Evolutionary conservation across 1,140 invertebrate species (phyloP).

Genomic region (Trachelipus rathkii): DNA sequence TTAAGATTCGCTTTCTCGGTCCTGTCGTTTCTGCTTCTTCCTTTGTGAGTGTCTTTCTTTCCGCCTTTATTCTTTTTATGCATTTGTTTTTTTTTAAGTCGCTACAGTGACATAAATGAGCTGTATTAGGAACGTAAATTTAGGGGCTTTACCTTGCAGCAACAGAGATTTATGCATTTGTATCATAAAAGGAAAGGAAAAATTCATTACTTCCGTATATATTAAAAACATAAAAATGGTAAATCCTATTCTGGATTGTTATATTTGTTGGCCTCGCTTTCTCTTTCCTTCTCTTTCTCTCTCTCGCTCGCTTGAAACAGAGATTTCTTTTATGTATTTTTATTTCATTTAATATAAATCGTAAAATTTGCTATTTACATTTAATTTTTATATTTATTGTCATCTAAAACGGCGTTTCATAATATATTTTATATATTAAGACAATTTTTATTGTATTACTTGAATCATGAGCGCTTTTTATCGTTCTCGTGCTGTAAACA

Average conservation of each 20-base stretch:
- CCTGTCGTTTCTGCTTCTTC: not conserved
- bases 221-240: conserved; percentile 5
- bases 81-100: not conserved
- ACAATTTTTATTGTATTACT: not conserved
- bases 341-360: too few species aligned
- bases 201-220: conserved; percentile 7
- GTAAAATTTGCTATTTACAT: too few species aligned
- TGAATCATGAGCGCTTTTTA: not conserved
- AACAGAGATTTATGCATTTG: not conserved
- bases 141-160: not conserved
- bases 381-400: too few species aligned
- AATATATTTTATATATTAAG: too few species aligned
- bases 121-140: not conserved
- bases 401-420: too few species aligned
- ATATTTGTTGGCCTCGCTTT: too few species aligned
- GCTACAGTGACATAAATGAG: not conserved
- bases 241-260: not conserved
- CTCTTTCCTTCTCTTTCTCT: too few species aligned
- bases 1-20: not conserved
- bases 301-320: too few species aligned
- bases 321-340: too few species aligned
- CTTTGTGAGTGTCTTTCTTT: not conserved
- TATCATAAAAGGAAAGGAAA: conserved; percentile 10
- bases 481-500: not conserved
- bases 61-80: too few species aligned